Evolutionary conservation across 2,888 invertebrate genomes (phyloP), one percentile per base, ranked within the genome.

Genomic region (Philaethria dido): DNA sequence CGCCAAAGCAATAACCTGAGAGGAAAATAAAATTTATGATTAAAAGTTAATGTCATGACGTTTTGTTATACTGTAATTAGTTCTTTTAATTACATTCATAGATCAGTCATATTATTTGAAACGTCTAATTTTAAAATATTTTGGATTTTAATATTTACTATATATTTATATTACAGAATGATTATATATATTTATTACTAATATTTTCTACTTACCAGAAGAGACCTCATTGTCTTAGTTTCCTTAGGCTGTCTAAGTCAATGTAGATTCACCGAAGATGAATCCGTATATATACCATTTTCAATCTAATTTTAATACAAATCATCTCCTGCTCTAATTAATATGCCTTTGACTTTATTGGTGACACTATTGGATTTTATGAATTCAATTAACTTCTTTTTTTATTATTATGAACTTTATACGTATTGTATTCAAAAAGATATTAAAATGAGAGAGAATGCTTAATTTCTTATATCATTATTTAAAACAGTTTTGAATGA

Each of bases 1-100:
- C n/a, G 80, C 81, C 76, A 88, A 65, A 71, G 85, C 84, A 59
- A 86, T 65, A 39, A 85, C 77, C 91, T 91, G 77, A 71, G 86
- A 88, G 11, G 64, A 63, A 57, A 55, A 29, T 16, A 25, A 59
- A 14, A 6, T 13, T 29, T 45, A 45, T 25, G 33, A 14, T 29
- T 3, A 64, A 36, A 50, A 29, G 2, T 3, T 13, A n/a, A n/a
- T 39, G 25, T 29, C n/a, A n/a, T 25, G n/a, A 8, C 16, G 29
- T 29, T 29, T 0, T 0, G 2, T 29, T 50, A n/a, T n/a, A n/a
- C n/a, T 22, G 6, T 22, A 14, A 4, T 22, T 48, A 14, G 8
- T 33, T 33, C n/a, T 33, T 33, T 39, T 39, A 39, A 39, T 13
- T 11, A 39, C 11, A 13, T 13, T 6, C 13, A 39, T 39, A 39